phyloP scores from a whole-genome alignment of 2,113 vertebrate species.

The Chinchilla lanigera region DNA sequence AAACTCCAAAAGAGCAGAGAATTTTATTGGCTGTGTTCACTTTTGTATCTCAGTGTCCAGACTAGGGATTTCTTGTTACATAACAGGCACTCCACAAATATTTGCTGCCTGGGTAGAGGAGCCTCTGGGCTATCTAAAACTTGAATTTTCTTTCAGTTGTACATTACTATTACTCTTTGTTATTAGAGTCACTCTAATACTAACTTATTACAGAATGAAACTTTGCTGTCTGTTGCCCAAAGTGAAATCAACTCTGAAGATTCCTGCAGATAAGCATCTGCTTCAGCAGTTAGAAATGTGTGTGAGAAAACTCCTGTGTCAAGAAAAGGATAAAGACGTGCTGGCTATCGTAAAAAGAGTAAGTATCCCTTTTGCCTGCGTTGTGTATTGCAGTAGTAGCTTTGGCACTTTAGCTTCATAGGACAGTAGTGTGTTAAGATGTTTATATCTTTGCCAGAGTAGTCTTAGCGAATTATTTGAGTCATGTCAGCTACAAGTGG shows the following conservation, averaged over 20 bases:
- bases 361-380: constrained; percentile 72
- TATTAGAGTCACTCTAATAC: neutral
- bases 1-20: neutral
- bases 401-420: constrained; percentile 45
- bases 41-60: neutral
- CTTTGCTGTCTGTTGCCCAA: constrained; percentile 94
- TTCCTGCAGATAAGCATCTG: constrained; percentile 94
- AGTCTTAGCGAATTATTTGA: neutral
- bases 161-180: neutral
- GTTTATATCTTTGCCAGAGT: neutral
- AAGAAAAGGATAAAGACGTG: constrained; percentile 97
- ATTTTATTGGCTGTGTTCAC: neutral
- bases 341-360: constrained; percentile 94
- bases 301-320: constrained; percentile 94
- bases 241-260: constrained; percentile 93
- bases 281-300: constrained; percentile 95
- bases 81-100: neutral
- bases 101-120: neutral
- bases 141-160: neutral
- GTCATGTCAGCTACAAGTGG: neutral
- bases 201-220: constrained; percentile 88
- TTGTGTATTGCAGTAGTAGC: neutral
- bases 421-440: neutral
- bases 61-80: neutral
- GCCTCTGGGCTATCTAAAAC: neutral